Evolutionary conservation across 2,113 vertebrate genomes (phyloP).

Genomic region (Nothobranchius kuhntae): DNA sequence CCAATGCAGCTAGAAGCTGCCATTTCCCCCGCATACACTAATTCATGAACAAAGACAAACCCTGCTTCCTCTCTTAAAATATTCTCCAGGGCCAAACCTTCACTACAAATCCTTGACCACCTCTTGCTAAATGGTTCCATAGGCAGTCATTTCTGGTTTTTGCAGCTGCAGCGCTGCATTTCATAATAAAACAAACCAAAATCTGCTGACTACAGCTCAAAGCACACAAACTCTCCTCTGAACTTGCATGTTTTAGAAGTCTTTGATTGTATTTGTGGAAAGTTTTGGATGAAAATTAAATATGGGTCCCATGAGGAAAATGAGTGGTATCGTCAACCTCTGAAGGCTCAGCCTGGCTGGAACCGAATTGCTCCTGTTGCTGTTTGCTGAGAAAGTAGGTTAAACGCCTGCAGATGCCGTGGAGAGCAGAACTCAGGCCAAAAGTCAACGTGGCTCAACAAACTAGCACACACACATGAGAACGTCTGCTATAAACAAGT

Average conservation of each 20-base stretch:
- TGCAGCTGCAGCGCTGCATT: constrained; percentile 31
- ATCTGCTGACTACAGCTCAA: constrained; percentile 33
- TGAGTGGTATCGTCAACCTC: neutral
- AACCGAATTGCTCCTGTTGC: constrained; percentile 36
- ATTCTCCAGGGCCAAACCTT: constrained; percentile 22
- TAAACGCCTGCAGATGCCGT: constrained; percentile 26
- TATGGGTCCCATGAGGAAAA: constrained; percentile 2
- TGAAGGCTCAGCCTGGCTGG: constrained; percentile 24
- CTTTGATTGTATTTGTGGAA: constrained; percentile 12
- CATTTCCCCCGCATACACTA: constrained; percentile 4
- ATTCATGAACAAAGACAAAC: constrained; percentile 39
- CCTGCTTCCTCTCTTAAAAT: constrained; percentile 5
- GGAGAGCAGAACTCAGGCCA: neutral
- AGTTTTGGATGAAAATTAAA: constrained; percentile 7
- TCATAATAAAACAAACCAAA: constrained; percentile 17
- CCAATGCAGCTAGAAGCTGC: constrained; percentile 1
- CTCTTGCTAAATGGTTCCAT: constrained; percentile 47
- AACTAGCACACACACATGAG: neutral
- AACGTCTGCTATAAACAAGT: neutral
- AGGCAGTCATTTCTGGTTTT: constrained; percentile 24
- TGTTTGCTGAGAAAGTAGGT: constrained; percentile 48
- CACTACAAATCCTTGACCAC: constrained; percentile 51
- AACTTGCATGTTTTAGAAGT: constrained; percentile 5
- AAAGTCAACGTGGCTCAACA: constrained; percentile 6
- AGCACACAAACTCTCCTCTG: constrained; percentile 6